Evolutionary conservation across 2,888 invertebrate genomes (phyloP), one percentile per base, ranked within the genome.

Genomic region (Iselma pallidipennis): DNA sequence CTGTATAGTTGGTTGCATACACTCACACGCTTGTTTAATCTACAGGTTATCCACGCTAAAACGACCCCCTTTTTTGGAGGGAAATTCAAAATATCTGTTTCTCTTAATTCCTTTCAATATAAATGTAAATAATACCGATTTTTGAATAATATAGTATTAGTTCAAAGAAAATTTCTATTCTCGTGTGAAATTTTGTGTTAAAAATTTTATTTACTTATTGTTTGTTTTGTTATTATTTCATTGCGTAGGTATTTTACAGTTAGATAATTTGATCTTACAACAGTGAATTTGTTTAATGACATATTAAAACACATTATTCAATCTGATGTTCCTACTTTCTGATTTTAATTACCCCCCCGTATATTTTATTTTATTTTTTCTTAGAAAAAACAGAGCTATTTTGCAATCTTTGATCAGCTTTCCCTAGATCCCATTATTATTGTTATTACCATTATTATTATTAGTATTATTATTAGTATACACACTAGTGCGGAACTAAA

Each of bases 351-450:
- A 51, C 12, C n/a, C n/a, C n/a, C n/a, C n/a, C n/a, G n/a, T n/a
- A n/a, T n/a, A n/a, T n/a, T n/a, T n/a, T n/a, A 25, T 2, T 29
- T 31, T 31, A 14, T 29, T 29, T 16, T n/a, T 0, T 12, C 16
- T 19, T 12, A 12, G 12, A 12, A 51, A 19, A 28, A 25, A 50
- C 4, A 19, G 19, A 21, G n/a, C n/a, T n/a, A 45, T 45, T 45
- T 45, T 45, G 45, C 7, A 51, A 51, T 29, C 29, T 14, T 51
- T 51, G 31, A 29, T 28, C 31, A 51, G 29, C 51, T 51, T 51
- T 51, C 51, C 29, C 31, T 33, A 21, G 51, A 51, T 51, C n/a
- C 14, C 29, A 51, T 51, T 33, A 23, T 52, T 52, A 10, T 51
- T 16, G n/a, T 29, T 51, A 29, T 29, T 31, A 51, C 10, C 10